Conservation (phyloP, 2,113 vertebrate genomes). For the Aleadryas rufinucha region DNA sequence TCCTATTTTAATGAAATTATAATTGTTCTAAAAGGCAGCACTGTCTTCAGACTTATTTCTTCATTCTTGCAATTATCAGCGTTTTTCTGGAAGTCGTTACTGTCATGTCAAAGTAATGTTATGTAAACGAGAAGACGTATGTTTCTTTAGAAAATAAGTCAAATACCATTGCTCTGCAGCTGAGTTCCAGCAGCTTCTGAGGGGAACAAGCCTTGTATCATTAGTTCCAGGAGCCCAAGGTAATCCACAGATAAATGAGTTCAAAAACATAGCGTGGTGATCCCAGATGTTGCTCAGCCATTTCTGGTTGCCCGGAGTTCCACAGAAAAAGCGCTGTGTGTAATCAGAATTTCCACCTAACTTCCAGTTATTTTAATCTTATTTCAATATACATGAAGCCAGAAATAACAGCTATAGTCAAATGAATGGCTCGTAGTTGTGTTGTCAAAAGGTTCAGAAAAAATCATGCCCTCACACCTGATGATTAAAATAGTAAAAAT, state of each 20-base stretch:
- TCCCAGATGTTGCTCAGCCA: neutral
- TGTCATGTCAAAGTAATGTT: neutral
- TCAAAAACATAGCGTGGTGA: neutral
- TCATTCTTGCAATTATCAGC: neutral
- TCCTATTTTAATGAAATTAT: conserved; percentile 73
- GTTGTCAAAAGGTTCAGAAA: neutral
- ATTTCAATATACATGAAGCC: neutral
- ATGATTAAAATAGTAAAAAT: neutral
- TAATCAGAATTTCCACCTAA: neutral
- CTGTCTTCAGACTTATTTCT: conserved; percentile 47
- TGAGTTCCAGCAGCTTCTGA: neutral
- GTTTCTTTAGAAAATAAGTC: neutral
- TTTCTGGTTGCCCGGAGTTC: neutral
- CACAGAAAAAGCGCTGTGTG: rapidly evolving
- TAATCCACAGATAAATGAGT: neutral
- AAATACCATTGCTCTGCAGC: neutral
- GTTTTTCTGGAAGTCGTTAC: neutral
- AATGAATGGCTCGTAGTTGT: neutral
- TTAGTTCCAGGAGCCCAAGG: neutral
- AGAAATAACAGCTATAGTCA: neutral
- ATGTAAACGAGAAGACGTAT: neutral
- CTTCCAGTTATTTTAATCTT: neutral
- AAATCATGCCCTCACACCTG: rapidly evolving
- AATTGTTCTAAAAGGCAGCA: conserved; percentile 61
- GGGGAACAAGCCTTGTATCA: neutral